phyloP scores from a whole-genome alignment of 1,140 invertebrate species.

The Drosophila sturtevanti region DNA sequence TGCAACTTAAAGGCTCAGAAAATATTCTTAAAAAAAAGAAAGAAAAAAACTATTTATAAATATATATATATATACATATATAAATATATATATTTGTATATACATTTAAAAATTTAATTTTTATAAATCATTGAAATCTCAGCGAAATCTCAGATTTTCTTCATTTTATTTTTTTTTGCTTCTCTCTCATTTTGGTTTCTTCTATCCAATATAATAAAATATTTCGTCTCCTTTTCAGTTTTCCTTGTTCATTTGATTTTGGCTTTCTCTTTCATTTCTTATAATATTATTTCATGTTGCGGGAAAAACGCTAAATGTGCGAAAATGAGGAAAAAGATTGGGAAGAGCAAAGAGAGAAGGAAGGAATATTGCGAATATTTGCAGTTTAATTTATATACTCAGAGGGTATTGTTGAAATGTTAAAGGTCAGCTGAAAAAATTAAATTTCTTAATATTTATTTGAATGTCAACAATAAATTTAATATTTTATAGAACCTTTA shows the following conservation, averaged over 20 bases:
- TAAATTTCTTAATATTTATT: no score
- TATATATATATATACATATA: not conserved
- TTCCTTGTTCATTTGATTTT: constrained; percentile 54
- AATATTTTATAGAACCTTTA: no score
- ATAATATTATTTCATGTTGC: constrained; percentile 38
- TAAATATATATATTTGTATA: not conserved
- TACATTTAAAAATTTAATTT: constrained; percentile 8
- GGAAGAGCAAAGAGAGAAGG: constrained; percentile 1
- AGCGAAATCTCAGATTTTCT: constrained; percentile 44
- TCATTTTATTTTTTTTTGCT: constrained; percentile 25
- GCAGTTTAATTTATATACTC: constrained; percentile 25
- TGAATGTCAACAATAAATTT: no score
- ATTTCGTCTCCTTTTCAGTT: constrained; percentile 4
- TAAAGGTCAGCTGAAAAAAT: not conserved
- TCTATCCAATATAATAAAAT: no score
- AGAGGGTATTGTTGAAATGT: not conserved
- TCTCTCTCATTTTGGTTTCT: not conserved
- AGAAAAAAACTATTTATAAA: not conserved
- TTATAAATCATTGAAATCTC: constrained; percentile 56
- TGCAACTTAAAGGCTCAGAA: not conserved
- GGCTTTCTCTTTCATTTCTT: constrained; percentile 25
- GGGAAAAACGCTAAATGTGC: constrained; percentile 48
- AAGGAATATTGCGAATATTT: constrained; percentile 12
- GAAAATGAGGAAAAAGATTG: constrained; percentile 17
- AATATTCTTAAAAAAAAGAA: not conserved